phyloP scores from a whole-genome alignment of 2,113 vertebrate species.

The Tachycineta bicolor region DNA sequence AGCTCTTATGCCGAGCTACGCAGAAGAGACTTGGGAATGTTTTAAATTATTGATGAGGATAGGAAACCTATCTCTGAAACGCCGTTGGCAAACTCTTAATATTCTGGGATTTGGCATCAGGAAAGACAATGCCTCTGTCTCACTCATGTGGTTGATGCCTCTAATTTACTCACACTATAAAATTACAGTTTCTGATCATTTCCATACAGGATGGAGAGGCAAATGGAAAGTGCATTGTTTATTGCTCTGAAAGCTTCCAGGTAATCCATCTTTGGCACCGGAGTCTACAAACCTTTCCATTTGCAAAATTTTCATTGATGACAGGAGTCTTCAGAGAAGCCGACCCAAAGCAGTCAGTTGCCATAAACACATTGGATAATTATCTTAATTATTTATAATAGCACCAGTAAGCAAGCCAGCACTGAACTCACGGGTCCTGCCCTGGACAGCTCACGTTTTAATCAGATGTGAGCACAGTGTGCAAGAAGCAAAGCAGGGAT shows the following conservation, averaged over 20 bases:
- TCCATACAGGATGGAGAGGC: not conserved
- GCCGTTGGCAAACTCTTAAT: conserved; percentile 71
- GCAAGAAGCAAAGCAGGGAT: not conserved
- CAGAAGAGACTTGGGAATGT: conserved; percentile 37
- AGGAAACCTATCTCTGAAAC: conserved; percentile 60
- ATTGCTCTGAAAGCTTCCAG: conserved; percentile 49
- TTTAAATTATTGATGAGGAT: conserved; percentile 74
- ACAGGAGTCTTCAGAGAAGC: conserved; percentile 37
- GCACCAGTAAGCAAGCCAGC: conserved; percentile 36
- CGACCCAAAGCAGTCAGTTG: conserved; percentile 37
- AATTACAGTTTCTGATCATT: conserved; percentile 54
- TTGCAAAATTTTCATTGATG: conserved; percentile 47
- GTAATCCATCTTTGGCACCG: not conserved
- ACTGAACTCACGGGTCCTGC: not conserved
- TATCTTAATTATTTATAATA: conserved; percentile 68
- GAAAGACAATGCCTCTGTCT: conserved; percentile 41
- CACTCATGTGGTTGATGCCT: not conserved
- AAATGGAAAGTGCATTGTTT: conserved; percentile 32
- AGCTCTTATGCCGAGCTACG: conserved; percentile 53
- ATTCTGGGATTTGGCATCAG: conserved; percentile 53
- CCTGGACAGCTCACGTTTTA: conserved; percentile 41
- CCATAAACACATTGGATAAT: conserved; percentile 50
- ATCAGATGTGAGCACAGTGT: not conserved
- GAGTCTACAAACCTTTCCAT: conserved; percentile 20
- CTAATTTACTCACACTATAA: not conserved